phyloP scores from a whole-genome alignment of 2,888 invertebrate genomes.

The Sinohyriopsis cumingii region DNA sequence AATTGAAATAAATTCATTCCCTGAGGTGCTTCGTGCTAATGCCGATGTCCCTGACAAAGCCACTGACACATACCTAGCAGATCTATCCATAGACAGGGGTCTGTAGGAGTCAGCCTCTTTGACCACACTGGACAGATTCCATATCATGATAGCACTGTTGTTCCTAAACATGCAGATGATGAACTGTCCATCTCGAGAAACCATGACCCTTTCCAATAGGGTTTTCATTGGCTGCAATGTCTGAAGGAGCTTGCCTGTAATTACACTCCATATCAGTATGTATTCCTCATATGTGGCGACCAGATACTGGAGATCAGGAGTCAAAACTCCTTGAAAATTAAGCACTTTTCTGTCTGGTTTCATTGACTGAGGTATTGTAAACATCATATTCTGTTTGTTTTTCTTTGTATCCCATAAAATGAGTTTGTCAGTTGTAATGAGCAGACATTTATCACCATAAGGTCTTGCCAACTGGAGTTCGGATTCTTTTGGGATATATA shows the following conservation, averaged over 20 bases:
- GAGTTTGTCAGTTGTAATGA: constrained; percentile 35
- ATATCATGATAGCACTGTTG: constrained; percentile 37
- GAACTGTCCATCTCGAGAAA: constrained; percentile 33
- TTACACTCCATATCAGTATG: constrained; percentile 35
- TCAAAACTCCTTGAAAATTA: constrained; percentile 30
- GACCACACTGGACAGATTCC: constrained; percentile 32
- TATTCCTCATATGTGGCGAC: constrained; percentile 41
- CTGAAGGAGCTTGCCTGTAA: constrained; percentile 24
- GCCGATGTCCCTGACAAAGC: constrained; percentile 27
- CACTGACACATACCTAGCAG: constrained; percentile 38
- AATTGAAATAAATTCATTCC: constrained; percentile 38
- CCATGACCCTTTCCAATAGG: constrained; percentile 12
- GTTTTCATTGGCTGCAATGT: constrained; percentile 36
- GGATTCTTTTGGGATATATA: constrained; percentile 12
- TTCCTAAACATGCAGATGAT: constrained; percentile 31
- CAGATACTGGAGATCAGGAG: constrained; percentile 32
- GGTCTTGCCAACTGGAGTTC: constrained; percentile 24
- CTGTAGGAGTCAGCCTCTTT: constrained; percentile 18
- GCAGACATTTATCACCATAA: constrained; percentile 22
- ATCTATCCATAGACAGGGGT: constrained; percentile 39
- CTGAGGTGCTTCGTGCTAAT: constrained; percentile 34
- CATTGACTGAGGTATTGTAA: constrained; percentile 29
- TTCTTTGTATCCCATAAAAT: constrained; percentile 35
- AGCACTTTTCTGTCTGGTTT: constrained; percentile 37
- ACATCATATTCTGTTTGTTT: constrained; percentile 24